A percentile compares a stretch with the other conserved stretches of the same genome.
These are phyloP conservation scores for Charadrius vociferus DNA, from an alignment of 2,113 vertebrate genomes.

Conservation along the genomic window DNA sequence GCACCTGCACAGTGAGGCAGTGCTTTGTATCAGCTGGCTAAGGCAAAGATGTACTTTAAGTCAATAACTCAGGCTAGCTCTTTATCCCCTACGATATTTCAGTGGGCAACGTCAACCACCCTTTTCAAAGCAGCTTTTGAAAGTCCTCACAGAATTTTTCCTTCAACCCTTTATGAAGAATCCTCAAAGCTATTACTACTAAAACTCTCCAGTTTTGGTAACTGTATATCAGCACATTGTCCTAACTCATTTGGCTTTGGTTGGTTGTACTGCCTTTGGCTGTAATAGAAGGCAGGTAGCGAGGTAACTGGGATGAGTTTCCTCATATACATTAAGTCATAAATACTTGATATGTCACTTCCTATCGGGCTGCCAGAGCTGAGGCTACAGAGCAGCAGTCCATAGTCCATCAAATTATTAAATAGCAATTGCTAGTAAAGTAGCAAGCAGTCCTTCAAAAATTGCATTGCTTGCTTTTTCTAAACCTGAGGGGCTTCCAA, in stretches of 20 bases:
- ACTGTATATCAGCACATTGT: neutral
- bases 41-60: neutral
- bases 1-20: neutral
- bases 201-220: neutral
- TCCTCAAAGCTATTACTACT: neutral
- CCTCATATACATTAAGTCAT: neutral
- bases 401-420: neutral
- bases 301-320: neutral
- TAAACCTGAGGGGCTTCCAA: neutral
- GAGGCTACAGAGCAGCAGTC: neutral
- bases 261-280: neutral
- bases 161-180: neutral
- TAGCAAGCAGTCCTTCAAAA: neutral
- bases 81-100: neutral
- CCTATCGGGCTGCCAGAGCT: neutral
- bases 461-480: neutral
- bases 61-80: neutral
- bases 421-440: neutral
- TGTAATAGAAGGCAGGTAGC: neutral
- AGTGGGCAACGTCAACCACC: neutral
- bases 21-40: neutral
- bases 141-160: neutral
- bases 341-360: neutral
- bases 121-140: neutral
- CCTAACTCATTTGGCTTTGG: neutral